phyloP scores from a whole-genome alignment of 2,113 vertebrate genomes.

The Chloropsis hardwickii region DNA sequence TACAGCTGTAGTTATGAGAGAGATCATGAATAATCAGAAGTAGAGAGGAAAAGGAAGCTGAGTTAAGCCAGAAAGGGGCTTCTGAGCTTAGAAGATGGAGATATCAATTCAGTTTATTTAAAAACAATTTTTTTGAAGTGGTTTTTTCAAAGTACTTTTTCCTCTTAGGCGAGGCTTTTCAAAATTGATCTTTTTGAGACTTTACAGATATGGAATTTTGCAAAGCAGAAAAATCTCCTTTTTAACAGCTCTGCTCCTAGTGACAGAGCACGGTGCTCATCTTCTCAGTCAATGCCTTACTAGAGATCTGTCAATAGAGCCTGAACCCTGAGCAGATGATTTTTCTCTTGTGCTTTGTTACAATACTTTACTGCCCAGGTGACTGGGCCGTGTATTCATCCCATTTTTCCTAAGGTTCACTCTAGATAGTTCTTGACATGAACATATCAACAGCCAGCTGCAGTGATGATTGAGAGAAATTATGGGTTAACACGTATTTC shows the following conservation, averaged over 20 bases:
- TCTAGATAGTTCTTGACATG: not conserved
- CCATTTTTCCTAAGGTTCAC: not conserved
- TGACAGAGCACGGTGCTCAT: not conserved
- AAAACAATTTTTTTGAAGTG: not conserved
- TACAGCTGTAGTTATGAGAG: not conserved
- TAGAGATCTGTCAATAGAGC: not conserved
- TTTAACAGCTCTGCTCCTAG: not conserved
- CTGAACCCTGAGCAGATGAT: not conserved
- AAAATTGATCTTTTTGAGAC: not conserved
- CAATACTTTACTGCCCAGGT: not conserved
- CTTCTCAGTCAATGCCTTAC: not conserved
- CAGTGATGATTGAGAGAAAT: not conserved
- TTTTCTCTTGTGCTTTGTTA: not conserved
- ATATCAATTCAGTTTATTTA: not conserved
- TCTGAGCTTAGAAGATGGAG: not conserved
- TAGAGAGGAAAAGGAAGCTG: not conserved
- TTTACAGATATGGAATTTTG: not conserved
- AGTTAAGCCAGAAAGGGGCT: not conserved
- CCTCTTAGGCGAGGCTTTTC: not conserved
- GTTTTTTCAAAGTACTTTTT: not conserved
- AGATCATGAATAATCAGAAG: not conserved
- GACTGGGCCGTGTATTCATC: not conserved
- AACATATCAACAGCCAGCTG: not conserved
- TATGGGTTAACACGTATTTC: not conserved
- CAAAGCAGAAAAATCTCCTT: not conserved